phyloP scores from a whole-genome alignment of 1,140 invertebrate species.

The Drosophila littoralis region DNA sequence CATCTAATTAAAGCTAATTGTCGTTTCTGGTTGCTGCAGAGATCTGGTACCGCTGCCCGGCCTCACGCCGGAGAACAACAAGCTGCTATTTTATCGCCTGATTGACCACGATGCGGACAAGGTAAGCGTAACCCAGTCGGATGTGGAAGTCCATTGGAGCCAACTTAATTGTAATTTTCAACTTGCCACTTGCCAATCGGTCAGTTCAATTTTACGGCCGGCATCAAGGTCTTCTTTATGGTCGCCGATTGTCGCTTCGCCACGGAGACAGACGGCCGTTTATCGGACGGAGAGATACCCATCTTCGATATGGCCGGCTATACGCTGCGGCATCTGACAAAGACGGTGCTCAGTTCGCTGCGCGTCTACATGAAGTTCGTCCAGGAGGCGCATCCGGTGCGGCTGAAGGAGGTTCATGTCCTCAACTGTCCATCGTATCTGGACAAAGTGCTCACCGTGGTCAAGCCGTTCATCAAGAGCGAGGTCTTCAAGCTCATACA shows the following conservation, averaged over 20 bases:
- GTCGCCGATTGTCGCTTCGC: constrained; percentile 88
- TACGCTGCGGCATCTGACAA: constrained; percentile 87
- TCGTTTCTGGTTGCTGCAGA: constrained; percentile 65
- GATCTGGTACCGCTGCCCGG: constrained; percentile 86
- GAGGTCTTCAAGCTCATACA: constrained; percentile 86
- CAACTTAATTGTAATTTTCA: neutral
- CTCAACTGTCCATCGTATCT: constrained; percentile 88
- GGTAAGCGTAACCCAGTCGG: constrained; percentile 44
- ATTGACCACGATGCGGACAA: constrained; percentile 86
- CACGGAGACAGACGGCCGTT: constrained; percentile 55
- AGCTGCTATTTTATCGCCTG: constrained; percentile 87
- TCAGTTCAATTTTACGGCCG: constrained; percentile 88
- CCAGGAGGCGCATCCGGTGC: constrained; percentile 90
- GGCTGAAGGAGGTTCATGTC: constrained; percentile 90
- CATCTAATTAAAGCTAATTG: constrained; percentile 29
- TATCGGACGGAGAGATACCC: constrained; percentile 87
- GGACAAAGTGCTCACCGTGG: constrained; percentile 87
- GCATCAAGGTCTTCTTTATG: constrained; percentile 89
- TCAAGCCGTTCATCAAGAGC: constrained; percentile 88
- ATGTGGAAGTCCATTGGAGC: neutral
- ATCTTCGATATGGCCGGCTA: constrained; percentile 89
- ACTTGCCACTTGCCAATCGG: constrained; percentile 7
- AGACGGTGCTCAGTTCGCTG: constrained; percentile 87
- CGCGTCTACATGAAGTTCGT: constrained; percentile 89
- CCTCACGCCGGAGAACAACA: constrained; percentile 86